These are phyloP conservation scores for Ondatra zibethicus DNA, from an alignment of 2,113 vertebrate species.

Conservation along the genomic window DNA sequence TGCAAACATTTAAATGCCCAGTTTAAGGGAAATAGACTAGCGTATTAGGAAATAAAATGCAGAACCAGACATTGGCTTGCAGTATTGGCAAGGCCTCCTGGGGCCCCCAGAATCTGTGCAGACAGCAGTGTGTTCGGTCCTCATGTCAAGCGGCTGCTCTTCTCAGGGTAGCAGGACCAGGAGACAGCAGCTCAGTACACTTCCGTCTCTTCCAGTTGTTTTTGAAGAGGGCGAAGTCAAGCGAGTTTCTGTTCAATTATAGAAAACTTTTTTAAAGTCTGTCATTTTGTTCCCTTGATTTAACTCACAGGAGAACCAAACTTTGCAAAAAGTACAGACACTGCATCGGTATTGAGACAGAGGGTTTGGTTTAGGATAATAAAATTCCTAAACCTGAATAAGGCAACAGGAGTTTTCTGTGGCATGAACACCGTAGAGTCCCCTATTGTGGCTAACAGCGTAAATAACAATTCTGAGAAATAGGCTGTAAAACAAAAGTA, in stretches of 20 bases:
- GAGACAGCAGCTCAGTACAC: slow-evolving; percentile 34
- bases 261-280: slow-evolving; percentile 62
- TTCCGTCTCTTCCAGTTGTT: slow-evolving; percentile 45
- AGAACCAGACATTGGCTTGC: slow-evolving; percentile 64
- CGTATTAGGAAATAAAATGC: slow-evolving; percentile 73
- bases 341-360: slow-evolving; percentile 58
- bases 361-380: slow-evolving; percentile 63
- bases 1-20: slow-evolving; percentile 79
- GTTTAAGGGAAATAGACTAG: slow-evolving; percentile 72
- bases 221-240: slow-evolving; percentile 66
- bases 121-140: slow-evolving; percentile 59
- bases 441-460: slow-evolving; percentile 63
- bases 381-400: slow-evolving; percentile 66
- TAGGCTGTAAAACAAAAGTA: slow-evolving; percentile 71
- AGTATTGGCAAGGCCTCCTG: slow-evolving; percentile 32
- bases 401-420: slow-evolving; percentile 74
- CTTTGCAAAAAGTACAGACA: slow-evolving; percentile 76
- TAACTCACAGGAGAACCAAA: slow-evolving; percentile 78
- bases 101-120: not conserved
- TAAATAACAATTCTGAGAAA: slow-evolving; percentile 74
- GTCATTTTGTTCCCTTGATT: slow-evolving; percentile 76
- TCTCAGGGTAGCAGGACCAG: slow-evolving; percentile 17
- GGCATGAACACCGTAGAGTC: slow-evolving; percentile 62
- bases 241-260: slow-evolving; percentile 47
- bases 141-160: not conserved